Conservation (phyloP, 2,888 invertebrate genomes). For the Dynastes maya region DNA sequence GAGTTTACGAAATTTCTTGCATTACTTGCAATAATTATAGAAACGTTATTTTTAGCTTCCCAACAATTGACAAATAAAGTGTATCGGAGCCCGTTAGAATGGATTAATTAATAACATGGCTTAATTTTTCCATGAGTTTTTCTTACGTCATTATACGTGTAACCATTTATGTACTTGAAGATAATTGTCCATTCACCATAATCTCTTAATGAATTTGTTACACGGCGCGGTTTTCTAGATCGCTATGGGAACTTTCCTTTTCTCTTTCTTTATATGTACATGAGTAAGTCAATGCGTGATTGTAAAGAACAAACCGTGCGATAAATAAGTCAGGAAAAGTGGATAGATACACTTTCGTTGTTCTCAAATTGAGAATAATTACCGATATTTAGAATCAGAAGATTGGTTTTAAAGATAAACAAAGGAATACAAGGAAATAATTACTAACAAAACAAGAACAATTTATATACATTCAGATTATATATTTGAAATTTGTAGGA, state of each 20-base stretch:
- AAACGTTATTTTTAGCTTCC: conserved; percentile 1
- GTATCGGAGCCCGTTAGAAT: background rate
- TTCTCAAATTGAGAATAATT: too few relatives aligned
- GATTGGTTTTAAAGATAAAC: too few relatives aligned
- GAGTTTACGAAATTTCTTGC: conserved; percentile 4
- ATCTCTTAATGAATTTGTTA: conserved; percentile 11
- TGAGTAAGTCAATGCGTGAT: background rate
- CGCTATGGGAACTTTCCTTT: conserved; percentile 4
- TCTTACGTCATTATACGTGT: background rate
- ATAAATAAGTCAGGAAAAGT: conserved; percentile 1
- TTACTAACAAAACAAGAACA: too few relatives aligned
- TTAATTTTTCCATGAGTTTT: background rate
- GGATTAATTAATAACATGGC: background rate
- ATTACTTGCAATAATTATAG: conserved; percentile 18
- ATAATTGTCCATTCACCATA: conserved; percentile 11
- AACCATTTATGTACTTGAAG: background rate
- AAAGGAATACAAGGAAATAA: too few relatives aligned
- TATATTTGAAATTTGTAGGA: too few relatives aligned
- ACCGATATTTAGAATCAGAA: too few relatives aligned
- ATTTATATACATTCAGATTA: too few relatives aligned
- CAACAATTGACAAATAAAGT: background rate
- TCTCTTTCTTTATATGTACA: background rate
- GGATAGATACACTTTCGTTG: background rate
- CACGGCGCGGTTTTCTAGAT: conserved; percentile 11
- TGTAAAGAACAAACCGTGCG: background rate